Percentiles rank a stretch among this genome's conserved stretches.
Conservation (phyloP, 2,113 vertebrate genomes). For the Rhombomys opimus region DNA sequence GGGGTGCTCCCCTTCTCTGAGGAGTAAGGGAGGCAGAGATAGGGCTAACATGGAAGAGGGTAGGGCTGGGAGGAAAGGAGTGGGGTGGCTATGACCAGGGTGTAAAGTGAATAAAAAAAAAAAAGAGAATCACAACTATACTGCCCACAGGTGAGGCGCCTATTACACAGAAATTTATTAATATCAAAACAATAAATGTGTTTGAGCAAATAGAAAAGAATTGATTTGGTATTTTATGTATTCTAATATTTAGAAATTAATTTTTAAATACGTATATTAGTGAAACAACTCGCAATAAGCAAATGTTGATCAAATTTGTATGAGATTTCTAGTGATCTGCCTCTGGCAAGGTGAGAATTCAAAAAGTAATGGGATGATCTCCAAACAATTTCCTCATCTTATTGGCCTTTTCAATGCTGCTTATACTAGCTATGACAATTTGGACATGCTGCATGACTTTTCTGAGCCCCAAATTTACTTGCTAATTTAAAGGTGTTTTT, state of each 20-base stretch:
- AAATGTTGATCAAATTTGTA: neutral
- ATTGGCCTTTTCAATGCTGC: neutral
- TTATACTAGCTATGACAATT: neutral
- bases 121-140: neutral
- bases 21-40: too few relatives aligned
- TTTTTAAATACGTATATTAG: neutral
- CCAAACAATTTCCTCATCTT: neutral
- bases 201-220: neutral
- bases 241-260: neutral
- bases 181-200: neutral
- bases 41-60: too few relatives aligned
- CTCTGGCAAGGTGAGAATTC: neutral
- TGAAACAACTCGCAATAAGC: neutral
- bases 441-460: neutral
- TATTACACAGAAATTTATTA: slow-evolving; percentile 4
- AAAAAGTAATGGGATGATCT: neutral
- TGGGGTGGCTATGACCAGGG: too few relatives aligned
- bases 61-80: too few relatives aligned
- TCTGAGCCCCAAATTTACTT: neutral
- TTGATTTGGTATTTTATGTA: neutral
- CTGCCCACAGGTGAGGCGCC: neutral
- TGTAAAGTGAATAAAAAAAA: too few relatives aligned
- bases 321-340: neutral
- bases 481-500: neutral
- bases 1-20: too few relatives aligned